Evolutionary conservation across 1,140 invertebrate genomes (phyloP).

Genomic region (Brachystomella parvula): DNA sequence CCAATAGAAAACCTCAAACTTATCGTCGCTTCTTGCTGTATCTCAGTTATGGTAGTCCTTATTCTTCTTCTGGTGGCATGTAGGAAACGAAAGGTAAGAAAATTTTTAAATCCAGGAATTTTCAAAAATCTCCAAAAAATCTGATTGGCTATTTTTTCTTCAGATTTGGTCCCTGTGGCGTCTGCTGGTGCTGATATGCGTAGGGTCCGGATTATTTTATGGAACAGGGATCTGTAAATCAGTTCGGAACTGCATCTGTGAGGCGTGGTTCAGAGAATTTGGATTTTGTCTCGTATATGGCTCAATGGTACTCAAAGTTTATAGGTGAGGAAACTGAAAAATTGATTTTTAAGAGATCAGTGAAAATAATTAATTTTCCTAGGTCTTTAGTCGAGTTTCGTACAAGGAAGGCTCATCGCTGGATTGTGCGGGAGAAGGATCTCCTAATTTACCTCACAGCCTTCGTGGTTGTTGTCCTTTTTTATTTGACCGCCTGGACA

Average conservation of each 20-base stretch:
- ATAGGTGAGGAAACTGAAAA: constrained; percentile 53
- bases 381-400: constrained; percentile 60
- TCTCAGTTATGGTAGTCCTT: neutral
- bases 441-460: constrained; percentile 67
- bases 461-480: constrained; percentile 66
- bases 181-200: neutral
- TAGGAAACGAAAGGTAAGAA: neutral
- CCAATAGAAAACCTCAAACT: neutral
- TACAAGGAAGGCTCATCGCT: constrained; percentile 63
- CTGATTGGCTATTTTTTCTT: neutral
- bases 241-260: neutral
- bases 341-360: neutral
- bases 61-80: neutral
- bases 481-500: constrained; percentile 80
- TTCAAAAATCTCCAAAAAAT: neutral
- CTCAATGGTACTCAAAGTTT: constrained; percentile 78
- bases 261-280: constrained; percentile 72
- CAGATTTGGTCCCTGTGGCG: constrained; percentile 3
- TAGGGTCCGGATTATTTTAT: neutral
- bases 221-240: neutral
- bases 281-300: constrained; percentile 87
- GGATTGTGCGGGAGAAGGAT: constrained; percentile 76
- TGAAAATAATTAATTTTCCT: neutral
- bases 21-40: constrained; percentile 1
- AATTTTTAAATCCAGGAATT: neutral